Base-by-base conservation (phyloP, 2,888 invertebrate genomes). In the Cheilosia vernalis region DNA sequence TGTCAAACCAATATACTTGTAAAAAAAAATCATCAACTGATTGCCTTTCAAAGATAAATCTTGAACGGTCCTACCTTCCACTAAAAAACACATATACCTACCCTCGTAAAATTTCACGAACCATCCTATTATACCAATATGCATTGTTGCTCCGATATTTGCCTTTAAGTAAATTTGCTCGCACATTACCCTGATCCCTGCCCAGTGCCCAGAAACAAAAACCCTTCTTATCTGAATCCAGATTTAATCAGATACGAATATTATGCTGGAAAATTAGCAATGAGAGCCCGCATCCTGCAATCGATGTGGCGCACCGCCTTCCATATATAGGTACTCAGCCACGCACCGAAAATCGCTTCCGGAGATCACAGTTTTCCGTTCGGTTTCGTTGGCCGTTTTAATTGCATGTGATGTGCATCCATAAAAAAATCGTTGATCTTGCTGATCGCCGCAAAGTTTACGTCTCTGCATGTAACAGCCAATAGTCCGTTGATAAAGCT, bases 201-300 rank as follows among this genome's bases (percentile, higher is more conserved):
- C 80, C 60, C 63, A 63, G 13, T 69, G 79, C 80, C 60, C 63
- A 63, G 13, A 37, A 13, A 37, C 37, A 13, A 37, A 79, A 76
- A 44, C 53, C 51, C 24, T 69, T 70, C 63, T 79, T 84, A 80
- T 79, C 79, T 58, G 42, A 21, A 74, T 70, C 33, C 64, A 84
- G 84, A 84, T 84, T 84, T 55, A 84, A 84, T 84, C 84, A 74
- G 69, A 80, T 76, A 44, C 10, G n/a, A n/a, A n/a, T 73, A 78
- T 33, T 73, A 78, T 56, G 37, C 30, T 37, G 27, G 40, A 70
- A 78, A 84, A 84, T 84, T 84, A 84, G 84, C 80, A 53, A 21
- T 60, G 80, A 74, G 67, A 9, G 30, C 30, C 30, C 61, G 58
- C 67, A 66, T 78, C 51, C 66, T 53, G 64, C 69, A 69, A 70